phyloP scores from a whole-genome alignment of 2,888 invertebrate species.

The Strigamia transsilvanica region DNA sequence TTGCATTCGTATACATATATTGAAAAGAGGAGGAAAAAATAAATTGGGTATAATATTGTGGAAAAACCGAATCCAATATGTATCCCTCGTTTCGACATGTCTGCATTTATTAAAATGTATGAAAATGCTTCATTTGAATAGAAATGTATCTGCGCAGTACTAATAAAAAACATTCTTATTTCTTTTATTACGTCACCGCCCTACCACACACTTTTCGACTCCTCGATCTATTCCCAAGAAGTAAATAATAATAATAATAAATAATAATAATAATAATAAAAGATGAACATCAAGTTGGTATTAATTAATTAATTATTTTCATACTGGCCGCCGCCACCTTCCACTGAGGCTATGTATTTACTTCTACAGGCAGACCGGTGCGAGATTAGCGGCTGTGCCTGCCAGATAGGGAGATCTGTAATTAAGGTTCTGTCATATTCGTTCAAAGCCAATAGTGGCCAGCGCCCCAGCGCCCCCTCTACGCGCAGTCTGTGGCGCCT shows the following conservation, averaged over 20 bases:
- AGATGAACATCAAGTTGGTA: no score
- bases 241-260: no score
- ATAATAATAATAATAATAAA: no score
- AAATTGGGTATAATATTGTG: neutral
- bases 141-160: no score
- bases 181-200: no score
- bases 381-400: slow-evolving; percentile 6
- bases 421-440: slow-evolving; percentile 20
- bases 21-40: neutral
- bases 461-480: neutral
- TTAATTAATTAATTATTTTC: neutral
- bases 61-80: neutral
- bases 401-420: slow-evolving; percentile 15
- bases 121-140: no score
- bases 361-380: neutral
- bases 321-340: neutral
- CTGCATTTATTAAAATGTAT: no score
- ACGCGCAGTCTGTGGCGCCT: slow-evolving; percentile 6
- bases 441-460: slow-evolving; percentile 20
- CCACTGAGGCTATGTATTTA: neutral
- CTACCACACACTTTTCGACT: no score
- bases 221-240: no score
- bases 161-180: no score
- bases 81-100: no score
- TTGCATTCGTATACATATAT: no score